These are phyloP conservation scores for Drosophila setosimentum DNA, from an alignment of 2,888 invertebrate species.

Conservation along the genomic window DNA sequence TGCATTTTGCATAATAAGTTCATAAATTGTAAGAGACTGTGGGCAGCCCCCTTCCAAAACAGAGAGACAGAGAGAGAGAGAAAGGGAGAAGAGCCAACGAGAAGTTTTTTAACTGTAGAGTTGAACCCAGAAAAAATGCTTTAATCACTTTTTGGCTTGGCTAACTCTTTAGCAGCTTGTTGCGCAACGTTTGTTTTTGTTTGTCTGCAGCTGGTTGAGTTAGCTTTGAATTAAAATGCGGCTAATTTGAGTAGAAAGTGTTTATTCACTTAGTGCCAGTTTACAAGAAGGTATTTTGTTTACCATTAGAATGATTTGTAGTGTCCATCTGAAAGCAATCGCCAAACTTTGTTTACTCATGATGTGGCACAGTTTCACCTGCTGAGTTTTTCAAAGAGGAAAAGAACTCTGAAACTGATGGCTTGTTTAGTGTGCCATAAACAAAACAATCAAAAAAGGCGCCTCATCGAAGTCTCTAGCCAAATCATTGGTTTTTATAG, in stretches of 20 bases:
- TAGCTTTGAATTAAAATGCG: constrained; percentile 25
- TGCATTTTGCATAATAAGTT: constrained; percentile 65
- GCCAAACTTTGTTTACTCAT: constrained; percentile 3
- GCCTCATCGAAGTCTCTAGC: constrained; percentile 21
- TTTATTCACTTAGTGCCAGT: constrained; percentile 11
- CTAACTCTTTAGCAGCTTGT: neutral
- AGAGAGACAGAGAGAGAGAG: neutral
- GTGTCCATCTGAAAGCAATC: constrained; percentile 36
- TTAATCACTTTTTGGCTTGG: constrained; percentile 2
- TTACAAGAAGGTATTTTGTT: constrained; percentile 35
- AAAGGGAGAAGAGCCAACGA: neutral
- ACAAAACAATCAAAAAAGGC: constrained; percentile 38
- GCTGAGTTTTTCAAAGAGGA: constrained; percentile 20
- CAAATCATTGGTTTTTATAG: constrained; percentile 36
- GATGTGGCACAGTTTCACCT: constrained; percentile 39
- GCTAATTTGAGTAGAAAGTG: constrained; percentile 29
- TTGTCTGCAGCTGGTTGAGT: constrained; percentile 1
- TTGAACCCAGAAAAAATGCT: constrained; percentile 4
- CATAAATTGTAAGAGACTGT: constrained; percentile 55
- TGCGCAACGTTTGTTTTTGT: constrained; percentile 1
- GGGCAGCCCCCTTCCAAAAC: constrained; percentile 14
- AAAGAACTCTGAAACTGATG: constrained; percentile 17
- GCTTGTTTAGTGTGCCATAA: constrained; percentile 36
- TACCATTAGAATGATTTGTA: constrained; percentile 33
- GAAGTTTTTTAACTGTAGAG: constrained; percentile 1